Evolutionary conservation across 1,140 invertebrate genomes (phyloP), one percentile per base, ranked within the genome.

Genomic region (Sinonovacula constricta): DNA sequence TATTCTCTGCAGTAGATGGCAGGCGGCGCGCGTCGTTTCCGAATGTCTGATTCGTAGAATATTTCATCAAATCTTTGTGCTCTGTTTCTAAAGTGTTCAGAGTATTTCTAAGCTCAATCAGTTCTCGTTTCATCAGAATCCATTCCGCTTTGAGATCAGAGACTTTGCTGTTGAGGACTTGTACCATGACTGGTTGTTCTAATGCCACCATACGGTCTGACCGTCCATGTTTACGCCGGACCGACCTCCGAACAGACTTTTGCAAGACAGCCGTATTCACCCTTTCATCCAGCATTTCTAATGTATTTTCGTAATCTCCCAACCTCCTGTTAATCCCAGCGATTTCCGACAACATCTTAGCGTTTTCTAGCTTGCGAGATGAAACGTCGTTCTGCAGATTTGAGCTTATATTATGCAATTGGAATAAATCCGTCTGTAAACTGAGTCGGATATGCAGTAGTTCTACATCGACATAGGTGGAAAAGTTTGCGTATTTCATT

Each of bases 101-200:
- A n/a, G n/a, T n/a, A n/a, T n/a, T n/a, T n/a, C n/a, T n/a, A n/a
- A 62, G 62, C 5, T 86, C 59, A 26, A 88, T 85, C 3, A 89
- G 56, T n/a, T 91, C 86, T n/a, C 89, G 79, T 79, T 90, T 91
- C 49, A 91, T 76, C 0, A 91, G 72, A 26, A 91, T 78, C 90
- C 89, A 91, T 78, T 91, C 90, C 0, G 90, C 87, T 81, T 88
- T 89, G 36, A 91, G 67, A 77, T 91, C 89, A 1, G 85, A 85
- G 0, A 87, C 81, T 22, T 74, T 83, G 54, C 67, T 81, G 39
- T 81, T 83, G 18, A 88, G 66, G 30, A 74, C 57, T 10, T 78
- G 67, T 3, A 71, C 53, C 5, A 75, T 22, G 71, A 26, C 49
- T 75, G 81, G 22, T 72, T 59, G 33, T 71, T 49, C 1, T 56